Evolutionary conservation across 2,113 vertebrate genomes (phyloP).

Genomic region (Seriola quinqueradiata): DNA sequence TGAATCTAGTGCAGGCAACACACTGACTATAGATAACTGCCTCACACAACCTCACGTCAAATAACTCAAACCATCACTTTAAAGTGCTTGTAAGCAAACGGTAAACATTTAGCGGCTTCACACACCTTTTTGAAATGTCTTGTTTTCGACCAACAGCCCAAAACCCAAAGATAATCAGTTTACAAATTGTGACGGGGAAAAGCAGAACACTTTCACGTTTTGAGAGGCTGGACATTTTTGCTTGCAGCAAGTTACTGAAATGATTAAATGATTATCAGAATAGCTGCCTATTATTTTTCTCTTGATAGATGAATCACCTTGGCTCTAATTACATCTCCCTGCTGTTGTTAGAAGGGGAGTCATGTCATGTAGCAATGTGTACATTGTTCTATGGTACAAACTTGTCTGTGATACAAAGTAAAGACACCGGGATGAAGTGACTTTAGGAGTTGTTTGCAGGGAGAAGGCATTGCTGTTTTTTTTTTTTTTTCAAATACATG

Average conservation of each 20-base stretch:
- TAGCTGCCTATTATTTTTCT: background rate
- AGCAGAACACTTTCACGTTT: background rate
- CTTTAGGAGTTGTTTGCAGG: background rate
- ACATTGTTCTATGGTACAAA: background rate
- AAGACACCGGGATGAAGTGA: background rate
- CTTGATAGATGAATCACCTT: background rate
- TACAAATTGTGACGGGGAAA: background rate
- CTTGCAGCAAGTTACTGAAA: background rate
- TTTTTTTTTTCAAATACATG: background rate
- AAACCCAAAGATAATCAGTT: background rate
- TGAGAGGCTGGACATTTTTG: background rate
- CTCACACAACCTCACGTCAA: no score
- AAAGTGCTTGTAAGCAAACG: background rate
- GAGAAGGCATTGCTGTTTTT: background rate
- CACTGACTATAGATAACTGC: no score
- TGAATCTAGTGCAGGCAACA: no score
- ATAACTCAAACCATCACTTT: no score
- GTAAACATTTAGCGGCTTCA: background rate
- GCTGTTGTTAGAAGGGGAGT: conserved; percentile 2
- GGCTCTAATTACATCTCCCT: background rate
- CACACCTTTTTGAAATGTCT: no score
- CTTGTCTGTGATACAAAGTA: background rate
- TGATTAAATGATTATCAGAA: background rate
- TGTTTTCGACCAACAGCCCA: background rate
- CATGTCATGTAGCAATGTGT: background rate